Conservation (phyloP, 2,888 invertebrate genomes). For the Chymomyza amoena region DNA sequence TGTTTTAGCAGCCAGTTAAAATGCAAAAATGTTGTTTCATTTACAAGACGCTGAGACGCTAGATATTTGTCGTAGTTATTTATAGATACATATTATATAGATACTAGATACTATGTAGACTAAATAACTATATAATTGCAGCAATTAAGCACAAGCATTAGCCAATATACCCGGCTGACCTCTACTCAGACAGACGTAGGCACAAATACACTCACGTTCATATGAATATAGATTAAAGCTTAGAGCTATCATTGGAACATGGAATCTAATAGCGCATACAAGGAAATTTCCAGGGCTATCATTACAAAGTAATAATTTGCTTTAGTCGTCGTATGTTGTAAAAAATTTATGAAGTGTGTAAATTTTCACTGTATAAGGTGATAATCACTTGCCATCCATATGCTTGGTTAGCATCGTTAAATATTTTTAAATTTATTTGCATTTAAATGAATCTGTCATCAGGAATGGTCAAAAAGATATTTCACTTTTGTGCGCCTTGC, state of each 20-base stretch:
- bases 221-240: not conserved
- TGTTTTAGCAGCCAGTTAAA: constrained; percentile 26
- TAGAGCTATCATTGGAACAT: too few relatives aligned
- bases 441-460: constrained; percentile 46
- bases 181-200: constrained; percentile 45
- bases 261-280: not conserved
- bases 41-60: constrained; percentile 40
- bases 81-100: not conserved
- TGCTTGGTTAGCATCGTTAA: too few relatives aligned
- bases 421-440: constrained; percentile 41
- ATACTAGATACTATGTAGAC: constrained; percentile 4
- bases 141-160: constrained; percentile 42
- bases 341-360: not conserved
- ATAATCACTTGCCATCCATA: too few relatives aligned
- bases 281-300: not conserved
- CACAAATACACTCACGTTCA: not conserved
- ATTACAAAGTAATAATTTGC: not conserved
- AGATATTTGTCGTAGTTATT: constrained; percentile 31
- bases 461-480: constrained; percentile 17
- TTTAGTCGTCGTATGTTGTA: not conserved
- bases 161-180: constrained; percentile 54
- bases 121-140: constrained; percentile 37
- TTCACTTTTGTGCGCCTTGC: constrained; percentile 37
- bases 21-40: constrained; percentile 68
- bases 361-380: too few relatives aligned